Evolutionary conservation across 64 coral and sea anemone species (phyloP), one percentile per base, ranked within the genome.

Genomic region (Astreopora myriophthalma): DNA sequence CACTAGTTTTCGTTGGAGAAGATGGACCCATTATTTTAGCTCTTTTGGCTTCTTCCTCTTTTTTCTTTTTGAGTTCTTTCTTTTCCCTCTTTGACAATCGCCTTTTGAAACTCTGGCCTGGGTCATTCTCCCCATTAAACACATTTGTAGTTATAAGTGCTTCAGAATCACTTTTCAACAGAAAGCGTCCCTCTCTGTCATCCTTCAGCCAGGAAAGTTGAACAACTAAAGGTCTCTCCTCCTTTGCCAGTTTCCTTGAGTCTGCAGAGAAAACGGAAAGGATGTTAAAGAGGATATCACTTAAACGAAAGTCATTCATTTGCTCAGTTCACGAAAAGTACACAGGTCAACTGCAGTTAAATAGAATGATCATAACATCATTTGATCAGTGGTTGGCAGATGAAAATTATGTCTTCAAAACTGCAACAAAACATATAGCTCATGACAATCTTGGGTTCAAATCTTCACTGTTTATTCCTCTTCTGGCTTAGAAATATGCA

Each of bases 171-270:
- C 97, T 99, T 37, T 96, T 96, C 31, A 99, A 61, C 10, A 99
- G 81, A 92, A 99, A 99, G 46, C 97, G 75, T 20, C 97, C 97
- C 69, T 99, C 97, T 48, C 97, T 88, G 23, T 99, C 94, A 61
- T 87, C 80, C 13, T 93, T 51, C 55, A 93, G 94, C 97, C 97
- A 99, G 31, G 90, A 88, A 5, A 99, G 88, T 57, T 99, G 97
- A 30, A 99, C 89, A 76, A 60, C 63, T 64, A 99, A 73, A 13
- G 97, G 97, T 8, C 85, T 40, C 72, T 99, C 90, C 31, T 93
- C 86, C 22, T 76, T 68, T 48, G 58, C 48, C 36, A 99, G 71
- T 48, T 98, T 95, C 20, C 92, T 84, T 61, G 91, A 88, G 27
- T 98, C 91, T 98, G 74, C 1, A 90, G 26, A 86, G 19, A 49